Percentiles rank a stretch among this genome's conserved stretches.
phyloP scores from a whole-genome alignment of 2,888 invertebrate species.

The Camponotus fellah region DNA sequence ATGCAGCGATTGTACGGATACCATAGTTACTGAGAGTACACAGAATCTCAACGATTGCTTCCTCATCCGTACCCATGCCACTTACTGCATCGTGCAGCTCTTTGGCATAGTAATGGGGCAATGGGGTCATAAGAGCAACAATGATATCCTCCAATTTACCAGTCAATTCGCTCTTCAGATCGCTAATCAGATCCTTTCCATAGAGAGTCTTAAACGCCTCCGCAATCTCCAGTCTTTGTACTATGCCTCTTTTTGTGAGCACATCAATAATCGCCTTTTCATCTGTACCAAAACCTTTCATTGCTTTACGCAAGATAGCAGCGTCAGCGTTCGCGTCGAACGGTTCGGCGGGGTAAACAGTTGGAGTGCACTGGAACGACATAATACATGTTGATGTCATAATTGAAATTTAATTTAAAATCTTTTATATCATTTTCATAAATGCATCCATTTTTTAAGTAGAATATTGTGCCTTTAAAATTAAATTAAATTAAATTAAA shows the following conservation, averaged over 20 bases:
- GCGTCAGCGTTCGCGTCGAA: slow-evolving; percentile 96
- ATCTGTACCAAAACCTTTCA: slow-evolving; percentile 97
- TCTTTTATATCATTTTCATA: not conserved
- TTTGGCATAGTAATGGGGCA: slow-evolving; percentile 96
- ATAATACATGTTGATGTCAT: slow-evolving; percentile 6
- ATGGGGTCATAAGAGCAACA: slow-evolving; percentile 95
- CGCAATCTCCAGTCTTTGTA: slow-evolving; percentile 96
- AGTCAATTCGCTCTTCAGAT: slow-evolving; percentile 95
- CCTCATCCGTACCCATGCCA: slow-evolving; percentile 96
- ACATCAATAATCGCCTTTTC: slow-evolving; percentile 97
- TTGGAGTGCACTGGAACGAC: slow-evolving; percentile 92
- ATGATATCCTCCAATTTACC: slow-evolving; percentile 97
- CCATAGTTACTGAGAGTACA: slow-evolving; percentile 97
- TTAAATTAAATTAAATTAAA: not conserved
- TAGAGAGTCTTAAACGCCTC: slow-evolving; percentile 96
- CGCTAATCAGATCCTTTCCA: slow-evolving; percentile 93
- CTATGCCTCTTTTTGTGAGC: slow-evolving; percentile 94
- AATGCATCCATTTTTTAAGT: not conserved
- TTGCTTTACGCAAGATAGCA: slow-evolving; percentile 94
- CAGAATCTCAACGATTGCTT: slow-evolving; percentile 96
- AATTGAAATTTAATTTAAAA: slow-evolving; percentile 1
- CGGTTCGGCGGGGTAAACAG: slow-evolving; percentile 94
- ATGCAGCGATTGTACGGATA: slow-evolving; percentile 93
- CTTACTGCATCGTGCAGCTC: slow-evolving; percentile 95
- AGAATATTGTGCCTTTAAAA: not conserved